Base-by-base conservation (phyloP, 2,888 invertebrate species). In the Ennomos erosarius region DNA sequence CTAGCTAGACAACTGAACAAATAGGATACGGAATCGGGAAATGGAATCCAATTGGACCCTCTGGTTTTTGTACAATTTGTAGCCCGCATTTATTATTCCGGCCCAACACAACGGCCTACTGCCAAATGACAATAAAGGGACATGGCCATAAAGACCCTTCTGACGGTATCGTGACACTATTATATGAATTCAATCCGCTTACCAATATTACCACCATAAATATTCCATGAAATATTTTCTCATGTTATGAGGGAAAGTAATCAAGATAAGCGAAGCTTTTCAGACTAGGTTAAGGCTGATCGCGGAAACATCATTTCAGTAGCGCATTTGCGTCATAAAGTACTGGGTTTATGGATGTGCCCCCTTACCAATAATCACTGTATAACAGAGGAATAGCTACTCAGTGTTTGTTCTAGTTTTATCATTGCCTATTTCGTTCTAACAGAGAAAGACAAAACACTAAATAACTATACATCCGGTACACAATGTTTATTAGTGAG, bases 161-260 rank as follows among this genome's bases (percentile, higher is more conserved):
- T 12, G 68, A 73, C 71, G 70, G 38, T 26, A 70, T 67, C 70
- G 69, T 74, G 70, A 73, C 65, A 71, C 70, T 70, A 70, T 71
- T 75, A 67, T 62, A 71, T 63, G 56, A 71, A 68, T 69, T 62
- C 66, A 72, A 74, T 75, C 67, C 63, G 63, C 68, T 65, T 66
- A 61, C 48, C 40, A 44, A 54, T 62, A 50, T 59, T 55, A 52
- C 47, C 53, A 58, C 51, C 53, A 56, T 65, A 52, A 63, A 62
- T 55, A 62, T 55, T 50, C 40, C 48, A 49, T 47, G 47, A 54
- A 61, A 58, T 56, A 52, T 63, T 59, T 26, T 42, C 11, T 52
- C 43, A 40, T 43, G 26, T 26, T 26, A 44, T 53, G 47, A 52
- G 40, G 11, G 48, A 58, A 61, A 50, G 50, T 56, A 56, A 68